Conservation (phyloP, 2,113 vertebrate species). For the Anseranas semipalmata region DNA sequence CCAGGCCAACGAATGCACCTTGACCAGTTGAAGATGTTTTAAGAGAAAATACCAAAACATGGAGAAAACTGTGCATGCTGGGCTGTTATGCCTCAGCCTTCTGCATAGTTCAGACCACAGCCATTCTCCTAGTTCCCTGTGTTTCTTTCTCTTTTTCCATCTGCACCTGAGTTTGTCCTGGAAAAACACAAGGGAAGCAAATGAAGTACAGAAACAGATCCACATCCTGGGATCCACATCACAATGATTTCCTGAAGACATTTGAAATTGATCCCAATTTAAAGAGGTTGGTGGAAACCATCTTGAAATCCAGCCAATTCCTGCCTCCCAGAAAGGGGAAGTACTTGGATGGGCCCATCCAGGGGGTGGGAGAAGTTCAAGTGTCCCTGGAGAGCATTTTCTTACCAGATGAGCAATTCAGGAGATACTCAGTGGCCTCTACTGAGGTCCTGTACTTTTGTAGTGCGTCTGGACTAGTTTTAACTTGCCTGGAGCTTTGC, state of each 20-base stretch:
- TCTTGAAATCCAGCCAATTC: neutral
- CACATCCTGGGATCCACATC: neutral
- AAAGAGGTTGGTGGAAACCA: neutral
- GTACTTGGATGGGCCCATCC: neutral
- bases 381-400: neutral
- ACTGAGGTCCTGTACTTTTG: neutral
- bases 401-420: neutral
- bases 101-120: fast-evolving
- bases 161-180: neutral
- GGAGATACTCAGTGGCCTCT: neutral
- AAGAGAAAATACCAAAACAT: neutral
- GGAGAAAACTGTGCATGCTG: neutral
- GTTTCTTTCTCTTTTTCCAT: neutral
- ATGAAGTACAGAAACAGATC: neutral
- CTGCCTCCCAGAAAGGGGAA: neutral
- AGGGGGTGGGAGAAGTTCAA: neutral
- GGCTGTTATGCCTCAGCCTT: neutral
- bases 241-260: neutral
- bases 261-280: neutral
- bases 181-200: neutral
- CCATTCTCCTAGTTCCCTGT: neutral
- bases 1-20: neutral
- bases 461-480: neutral
- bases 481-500: neutral
- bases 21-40: neutral